These are phyloP conservation scores for Diarsia dahlii DNA, from an alignment of 2,888 invertebrate genomes.

Conservation along the genomic window DNA sequence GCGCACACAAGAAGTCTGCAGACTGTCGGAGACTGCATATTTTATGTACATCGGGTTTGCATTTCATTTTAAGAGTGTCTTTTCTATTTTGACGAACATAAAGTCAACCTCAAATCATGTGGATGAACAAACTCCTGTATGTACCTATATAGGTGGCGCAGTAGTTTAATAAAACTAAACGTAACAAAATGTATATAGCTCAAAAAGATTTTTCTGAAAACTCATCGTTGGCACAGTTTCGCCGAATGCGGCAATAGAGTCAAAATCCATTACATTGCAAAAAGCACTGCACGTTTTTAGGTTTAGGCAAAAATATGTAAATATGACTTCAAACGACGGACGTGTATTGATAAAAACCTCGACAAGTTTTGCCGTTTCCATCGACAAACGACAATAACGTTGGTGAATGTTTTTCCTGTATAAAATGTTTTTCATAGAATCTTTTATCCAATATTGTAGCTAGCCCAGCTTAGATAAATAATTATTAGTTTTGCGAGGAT, in stretches of 20 bases:
- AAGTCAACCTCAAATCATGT: background rate
- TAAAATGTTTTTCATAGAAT: slow-evolving; percentile 29
- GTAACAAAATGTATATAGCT: background rate
- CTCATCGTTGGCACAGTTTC: slow-evolving; percentile 20
- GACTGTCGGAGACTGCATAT: background rate
- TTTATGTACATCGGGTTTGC: background rate
- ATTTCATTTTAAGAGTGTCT: background rate
- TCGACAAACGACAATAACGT: slow-evolving; percentile 21
- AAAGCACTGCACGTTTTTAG: slow-evolving; percentile 48
- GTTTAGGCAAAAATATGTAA: slow-evolving; percentile 61
- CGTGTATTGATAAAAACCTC: slow-evolving; percentile 46
- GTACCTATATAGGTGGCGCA: background rate
- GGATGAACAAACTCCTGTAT: background rate
- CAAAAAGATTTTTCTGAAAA: slow-evolving; percentile 1
- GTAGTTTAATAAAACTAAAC: background rate
- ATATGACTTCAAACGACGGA: slow-evolving; percentile 37
- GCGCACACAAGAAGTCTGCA: background rate
- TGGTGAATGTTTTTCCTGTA: slow-evolving; percentile 5
- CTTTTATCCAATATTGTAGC: background rate
- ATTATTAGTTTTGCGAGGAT: background rate
- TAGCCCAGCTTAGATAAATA: background rate
- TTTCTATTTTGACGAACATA: background rate
- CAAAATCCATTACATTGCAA: slow-evolving; percentile 44
- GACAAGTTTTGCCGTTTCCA: slow-evolving; percentile 30
- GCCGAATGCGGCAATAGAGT: slow-evolving; percentile 28